Base-by-base conservation (phyloP, 2,113 vertebrate species). In the Chaenocephalus aceratus region DNA sequence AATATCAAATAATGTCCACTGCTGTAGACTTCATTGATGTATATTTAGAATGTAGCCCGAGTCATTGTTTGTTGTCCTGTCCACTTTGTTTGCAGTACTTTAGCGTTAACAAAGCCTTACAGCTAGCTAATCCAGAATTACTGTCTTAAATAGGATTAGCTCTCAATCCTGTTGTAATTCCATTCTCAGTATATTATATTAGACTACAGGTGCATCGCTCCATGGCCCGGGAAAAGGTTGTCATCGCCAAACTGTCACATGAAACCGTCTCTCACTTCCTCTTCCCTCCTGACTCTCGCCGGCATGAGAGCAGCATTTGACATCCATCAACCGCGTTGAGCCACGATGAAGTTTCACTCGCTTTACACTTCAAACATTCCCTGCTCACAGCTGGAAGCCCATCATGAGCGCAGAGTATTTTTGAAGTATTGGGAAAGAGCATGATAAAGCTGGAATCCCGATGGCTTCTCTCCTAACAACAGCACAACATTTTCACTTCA, bases 281-380 rank as follows among this genome's bases (percentile, higher is more conserved):
- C 51, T 61, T 73, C 65, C 49, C 76, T 84, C 18, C 46, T n/a
- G 60, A 71, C 71, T 84, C 73, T 85, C 71, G n/a, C 23, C 49
- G 63, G 51, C 62, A 80, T 72, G 62, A 79, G 51, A 82, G 65
- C 34, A 11, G 21, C 1, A 16, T 76, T 67, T 85, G 85, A 74
- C 83, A 86, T 81, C 79, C 73, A 48, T 86, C 84, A 85, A 7
- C 67, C n/a, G 14, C 16, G 71, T 69, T 62, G 70, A 72, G 70
- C 83, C 79, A 72, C 58, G 5, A 12, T 57, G 83, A 76, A 77
- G 72, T 78, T 82, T 67, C 51, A 5, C 69, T 77, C 71, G 66
- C 71, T 85, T 76, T 79, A 74, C 77, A 84, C 83, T 80, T 84
- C 61, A 81, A 88, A 80, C 62, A 8, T 59, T 72, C 54, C 34